Evolutionary conservation across 2,113 vertebrate genomes (phyloP), one percentile per base, ranked within the genome.

Genomic region (Podiceps cristatus): DNA sequence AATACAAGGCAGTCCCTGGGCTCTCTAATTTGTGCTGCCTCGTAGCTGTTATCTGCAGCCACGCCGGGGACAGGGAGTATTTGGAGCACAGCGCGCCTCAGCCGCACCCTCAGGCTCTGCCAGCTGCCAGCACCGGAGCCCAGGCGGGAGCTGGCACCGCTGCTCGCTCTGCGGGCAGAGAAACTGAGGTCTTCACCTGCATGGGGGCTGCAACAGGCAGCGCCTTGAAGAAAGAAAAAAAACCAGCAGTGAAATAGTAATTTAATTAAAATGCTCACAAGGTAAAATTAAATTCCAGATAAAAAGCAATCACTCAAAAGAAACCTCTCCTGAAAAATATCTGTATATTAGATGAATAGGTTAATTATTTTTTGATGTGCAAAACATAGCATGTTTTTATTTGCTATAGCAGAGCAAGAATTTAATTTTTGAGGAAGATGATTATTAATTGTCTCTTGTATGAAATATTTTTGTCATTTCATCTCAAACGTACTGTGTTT

Each of bases 401-500:
- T 90, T 92, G 37, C 52, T 74, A 4, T 18, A 76, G 67, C 31
- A 74, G 78, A 90, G 59, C 19, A 45, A 66, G 67, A 73, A 80
- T 76, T 92, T 94, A 87, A 76, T 83, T 93, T 90, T 88, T 88
- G 59, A 80, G 63, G 85, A 50, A 79, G 63, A 44, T 24, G 20
- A 77, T 88, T 82, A 73, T 85, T 77, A 90, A 92, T 90, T 73
- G 35, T 78, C 42, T 91, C n/a, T 73, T 59, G 29, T 66, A 60
- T 52, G 77, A 74, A 93, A 64, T 80, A 92, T 84, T 93, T 95
- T 79, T 93, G 81, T 86, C 49, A 60, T 88, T 91, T 92, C 19
- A 31, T 88, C 84, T 63, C 37, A 88, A 80, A 83, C 19, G 1
- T 80, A 60, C 11, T 25, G 3, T 77, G 50, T 80, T 96, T 90